Percentiles rank a stretch among this genome's conserved stretches.
phyloP scores from a whole-genome alignment of 2,888 invertebrate species.

The Teinopalpus imperialis region DNA sequence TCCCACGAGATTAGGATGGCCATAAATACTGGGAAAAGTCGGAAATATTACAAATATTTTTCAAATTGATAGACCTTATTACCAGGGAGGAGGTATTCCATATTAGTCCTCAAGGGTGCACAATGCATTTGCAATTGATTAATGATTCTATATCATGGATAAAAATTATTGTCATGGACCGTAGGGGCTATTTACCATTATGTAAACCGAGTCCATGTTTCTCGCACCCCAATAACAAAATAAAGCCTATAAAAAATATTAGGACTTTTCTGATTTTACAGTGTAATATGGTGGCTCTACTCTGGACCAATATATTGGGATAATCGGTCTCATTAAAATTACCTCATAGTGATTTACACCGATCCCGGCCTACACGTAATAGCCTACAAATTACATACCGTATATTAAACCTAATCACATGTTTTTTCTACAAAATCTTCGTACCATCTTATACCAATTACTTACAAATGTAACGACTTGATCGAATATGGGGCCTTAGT shows the following conservation, averaged over 20 bases:
- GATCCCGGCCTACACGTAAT: slow-evolving; percentile 28
- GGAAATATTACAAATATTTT: too few relatives aligned
- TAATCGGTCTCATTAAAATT: slow-evolving; percentile 27
- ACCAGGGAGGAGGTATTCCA: too few relatives aligned
- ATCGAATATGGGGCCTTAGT: background rate
- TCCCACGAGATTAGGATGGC: slow-evolving; percentile 20
- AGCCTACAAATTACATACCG: slow-evolving; percentile 35
- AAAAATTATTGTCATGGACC: too few relatives aligned
- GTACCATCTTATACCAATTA: slow-evolving; percentile 11
- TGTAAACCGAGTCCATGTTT: too few relatives aligned
- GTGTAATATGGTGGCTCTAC: slow-evolving; percentile 4
- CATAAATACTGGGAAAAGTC: slow-evolving; percentile 14
- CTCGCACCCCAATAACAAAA: too few relatives aligned
- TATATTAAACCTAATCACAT: slow-evolving; percentile 33
- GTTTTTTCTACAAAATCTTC: slow-evolving; percentile 25
- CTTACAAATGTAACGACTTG: slow-evolving; percentile 14
- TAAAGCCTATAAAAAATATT: too few relatives aligned
- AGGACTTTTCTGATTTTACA: background rate
- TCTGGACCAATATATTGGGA: slow-evolving; percentile 24
- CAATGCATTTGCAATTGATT: too few relatives aligned
- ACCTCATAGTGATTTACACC: slow-evolving; percentile 24
- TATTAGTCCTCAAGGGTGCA: too few relatives aligned
- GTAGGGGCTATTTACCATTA: too few relatives aligned
- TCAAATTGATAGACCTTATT: too few relatives aligned
- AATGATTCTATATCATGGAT: too few relatives aligned